These are phyloP conservation scores for Peromyscus aztecus DNA, from an alignment of 2,797 vertebrate genomes.

Conservation along the genomic window DNA sequence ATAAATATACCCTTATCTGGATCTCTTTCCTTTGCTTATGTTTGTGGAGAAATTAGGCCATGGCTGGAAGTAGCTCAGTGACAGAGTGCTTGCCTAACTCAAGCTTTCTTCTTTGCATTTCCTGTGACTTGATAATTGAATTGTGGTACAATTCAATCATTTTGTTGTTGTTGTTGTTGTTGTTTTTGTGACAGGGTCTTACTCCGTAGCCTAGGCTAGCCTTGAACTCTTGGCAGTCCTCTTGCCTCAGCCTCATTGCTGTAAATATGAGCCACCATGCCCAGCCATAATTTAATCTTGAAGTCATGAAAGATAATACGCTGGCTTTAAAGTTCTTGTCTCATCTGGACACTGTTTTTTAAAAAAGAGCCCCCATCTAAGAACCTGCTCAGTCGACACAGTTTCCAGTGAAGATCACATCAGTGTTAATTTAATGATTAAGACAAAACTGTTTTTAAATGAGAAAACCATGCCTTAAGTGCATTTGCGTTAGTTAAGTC, in stretches of 20 bases:
- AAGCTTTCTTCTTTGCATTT: constrained; percentile 55
- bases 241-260: neutral
- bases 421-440: constrained; percentile 54
- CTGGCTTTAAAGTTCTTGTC: neutral
- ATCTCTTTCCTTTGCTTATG: neutral
- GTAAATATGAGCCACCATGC: neutral
- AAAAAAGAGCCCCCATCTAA: constrained; percentile 16
- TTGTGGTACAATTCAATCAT: constrained; percentile 21
- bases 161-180: neutral
- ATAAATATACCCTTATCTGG: neutral
- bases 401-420: constrained; percentile 19
- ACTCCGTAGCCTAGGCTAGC: neutral
- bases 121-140: constrained; percentile 15
- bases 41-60: neutral
- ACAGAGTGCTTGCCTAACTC: neutral
- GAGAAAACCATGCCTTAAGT: constrained; percentile 24
- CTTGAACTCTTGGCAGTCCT: neutral
- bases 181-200: neutral
- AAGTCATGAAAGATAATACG: neutral
- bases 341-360: constrained; percentile 20
- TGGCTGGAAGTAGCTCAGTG: neutral
- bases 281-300: constrained; percentile 37
- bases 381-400: neutral
- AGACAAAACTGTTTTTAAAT: constrained; percentile 14
- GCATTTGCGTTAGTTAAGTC: constrained; percentile 62